phyloP scores from a whole-genome alignment of 2,888 invertebrate species.

The Tryphoninae sp. region DNA sequence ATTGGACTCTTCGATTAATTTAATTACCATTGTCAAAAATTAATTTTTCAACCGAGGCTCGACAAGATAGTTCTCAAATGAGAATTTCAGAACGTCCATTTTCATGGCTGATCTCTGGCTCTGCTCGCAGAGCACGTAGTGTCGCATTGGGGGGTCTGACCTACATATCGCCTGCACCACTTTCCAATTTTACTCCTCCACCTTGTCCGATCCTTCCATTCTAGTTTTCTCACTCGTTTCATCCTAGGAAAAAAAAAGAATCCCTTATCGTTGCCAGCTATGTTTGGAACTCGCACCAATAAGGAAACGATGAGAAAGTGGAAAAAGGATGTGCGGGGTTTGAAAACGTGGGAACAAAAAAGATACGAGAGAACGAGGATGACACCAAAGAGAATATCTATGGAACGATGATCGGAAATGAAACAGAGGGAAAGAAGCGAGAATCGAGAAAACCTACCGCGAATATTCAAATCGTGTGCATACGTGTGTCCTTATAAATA shows the following conservation, averaged over 20 bases:
- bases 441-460: not conserved
- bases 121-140: slow-evolving; percentile 76
- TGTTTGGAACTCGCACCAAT: not conserved
- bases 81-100: slow-evolving; percentile 61
- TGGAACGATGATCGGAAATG: not conserved
- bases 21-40: too few species aligned
- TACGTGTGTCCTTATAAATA: too few species aligned
- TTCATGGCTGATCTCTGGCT: slow-evolving; percentile 67
- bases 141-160: slow-evolving; percentile 77
- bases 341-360: slow-evolving; percentile 33
- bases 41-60: too few species aligned
- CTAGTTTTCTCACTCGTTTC: not conserved
- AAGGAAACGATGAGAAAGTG: slow-evolving; percentile 18
- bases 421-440: not conserved
- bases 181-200: slow-evolving; percentile 52
- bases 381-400: slow-evolving; percentile 3
- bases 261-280: slow-evolving; percentile 9
- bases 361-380: slow-evolving; percentile 15
- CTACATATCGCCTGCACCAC: slow-evolving; percentile 75
- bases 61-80: slow-evolving; percentile 28
- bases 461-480: not conserved
- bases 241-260: not conserved
- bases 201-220: slow-evolving; percentile 20
- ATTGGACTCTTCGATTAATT: too few species aligned
- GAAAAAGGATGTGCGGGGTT: slow-evolving; percentile 12